A percentile compares a stretch with the other conserved stretches of the same genome.
These are phyloP conservation scores for Pantherophis vulpinus DNA, from an alignment of 2,797 vertebrate species.

Conservation along the genomic window DNA sequence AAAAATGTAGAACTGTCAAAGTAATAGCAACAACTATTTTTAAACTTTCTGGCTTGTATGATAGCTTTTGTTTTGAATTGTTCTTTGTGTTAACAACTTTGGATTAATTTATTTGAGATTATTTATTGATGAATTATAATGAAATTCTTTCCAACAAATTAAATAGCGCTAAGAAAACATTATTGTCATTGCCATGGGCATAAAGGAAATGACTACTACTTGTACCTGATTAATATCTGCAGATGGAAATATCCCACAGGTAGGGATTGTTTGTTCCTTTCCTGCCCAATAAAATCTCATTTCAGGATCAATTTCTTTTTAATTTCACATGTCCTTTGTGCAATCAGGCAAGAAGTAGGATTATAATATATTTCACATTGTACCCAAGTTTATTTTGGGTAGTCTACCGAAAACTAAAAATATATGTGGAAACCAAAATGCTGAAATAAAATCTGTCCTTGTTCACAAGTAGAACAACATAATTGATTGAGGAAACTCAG, in stretches of 20 bases:
- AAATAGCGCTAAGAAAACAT: neutral
- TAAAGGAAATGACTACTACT: neutral
- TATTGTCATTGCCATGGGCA: neutral
- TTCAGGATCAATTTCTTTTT: conserved; percentile 14
- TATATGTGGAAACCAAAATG: neutral
- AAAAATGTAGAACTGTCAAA: neutral
- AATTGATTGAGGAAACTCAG: neutral
- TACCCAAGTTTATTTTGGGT: neutral
- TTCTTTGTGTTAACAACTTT: neutral
- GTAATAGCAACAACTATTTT: neutral
- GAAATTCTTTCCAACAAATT: conserved; percentile 4
- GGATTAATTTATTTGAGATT: neutral
- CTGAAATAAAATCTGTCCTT: neutral
- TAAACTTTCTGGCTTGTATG: neutral
- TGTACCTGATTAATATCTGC: neutral
- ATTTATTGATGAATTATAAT: neutral
- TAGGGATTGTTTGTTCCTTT: neutral
- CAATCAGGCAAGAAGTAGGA: neutral
- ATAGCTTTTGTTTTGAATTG: neutral
- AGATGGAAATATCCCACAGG: neutral
- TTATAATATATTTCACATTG: neutral
- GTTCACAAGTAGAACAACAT: neutral
- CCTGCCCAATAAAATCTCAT: conserved; percentile 1
- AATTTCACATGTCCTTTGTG: neutral
- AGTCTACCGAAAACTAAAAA: neutral